Base-by-base conservation (phyloP, 2,888 invertebrate genomes). In the Automeris io region DNA sequence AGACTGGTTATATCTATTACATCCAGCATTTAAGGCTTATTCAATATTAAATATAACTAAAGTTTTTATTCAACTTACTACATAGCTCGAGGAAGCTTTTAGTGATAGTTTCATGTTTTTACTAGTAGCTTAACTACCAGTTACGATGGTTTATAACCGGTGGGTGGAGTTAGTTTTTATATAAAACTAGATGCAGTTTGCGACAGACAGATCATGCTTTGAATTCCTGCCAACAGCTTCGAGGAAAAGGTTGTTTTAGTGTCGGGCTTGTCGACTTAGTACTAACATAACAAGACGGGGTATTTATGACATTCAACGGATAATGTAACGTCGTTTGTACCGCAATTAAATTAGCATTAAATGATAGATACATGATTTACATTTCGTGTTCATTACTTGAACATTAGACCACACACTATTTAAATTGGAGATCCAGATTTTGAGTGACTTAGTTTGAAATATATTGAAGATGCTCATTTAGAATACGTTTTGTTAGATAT, bases 121-220 rank as follows among this genome's bases (percentile, higher is more conserved):
- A 47, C 53, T 11, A 16, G 8, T 33, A 7, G 47, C 45, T 51
- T 29, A 36, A 36, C 45, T 55, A 57, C 62, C 57, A 61, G 58
- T 63, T 64, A 59, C 60, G 54, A 57, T 53, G 56, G 52, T 56
- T 61, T 51, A 55, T 59, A 54, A 54, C 58, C 51, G 43, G 51
- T 60, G 57, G 67, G 65, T 50, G 67, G 54, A 52, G 50, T 61
- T 37, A 41, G 61, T 74, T 78, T 73, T 78, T 75, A 54, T 61
- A 42, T 41, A 37, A 51, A 56, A 50, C 48, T 44, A 52, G 19
- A 48, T 42, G 47, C 37, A 39, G 42, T 50, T 57, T 57, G 51
- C 57, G 51, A 50, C 57, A 60, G 51, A 50, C 57, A 60, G 56
- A 66, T 64, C 64, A 54, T 52, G 61, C 48, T 54, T 49, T 55